Base-by-base conservation (phyloP, 2,113 vertebrate species). In the Loxodonta africana region DNA sequence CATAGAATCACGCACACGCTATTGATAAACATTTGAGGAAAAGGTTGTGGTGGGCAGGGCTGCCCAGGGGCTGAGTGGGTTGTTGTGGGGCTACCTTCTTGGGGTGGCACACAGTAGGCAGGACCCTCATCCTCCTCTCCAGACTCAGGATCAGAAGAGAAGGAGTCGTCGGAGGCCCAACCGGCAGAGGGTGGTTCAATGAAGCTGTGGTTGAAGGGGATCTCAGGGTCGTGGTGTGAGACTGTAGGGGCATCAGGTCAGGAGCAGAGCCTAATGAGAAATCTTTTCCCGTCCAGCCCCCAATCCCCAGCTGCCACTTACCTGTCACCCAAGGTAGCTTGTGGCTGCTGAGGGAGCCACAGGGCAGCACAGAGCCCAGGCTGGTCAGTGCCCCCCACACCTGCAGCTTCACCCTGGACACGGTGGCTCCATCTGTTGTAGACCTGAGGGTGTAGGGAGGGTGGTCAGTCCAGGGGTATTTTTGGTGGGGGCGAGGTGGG, bases 131-230 rank as follows among this genome's bases (percentile, higher is more conserved):
- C 99, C 5, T 97, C 97, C 17, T 99, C 99, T 65, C 99, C 99
- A 0, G 99, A 99, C 96, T 99, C 99, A 0, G 99, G 99, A 77
- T 98, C 98, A 8, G 99, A 99, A 76, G 99, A 99, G 96, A 99
- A 99, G 37, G 99, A 99, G 92, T 99, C 99, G 21, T 99, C 99
- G 0, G 99, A 99, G 91, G 99, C 99, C 99, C 99, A 99, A 2
- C 99, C 99, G 0, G 99, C 99, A 0, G 99, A 99, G 0, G 99
- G 99, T 0, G 99, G 98, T 98, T 99, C 99, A 0, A 99, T 99
- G 98, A 99, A 99, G 98, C 99, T 99, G 98, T 99, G 99, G 98
- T 99, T 99, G 98, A 99, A 99, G 86, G 99, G 99, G 83, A 99
- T 98, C 97, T 99, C 99, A 0, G 99, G 97, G 83, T 99, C 99